Evolutionary conservation across 2,797 vertebrate genomes (phyloP).

Genomic region (Galago senegalensis): DNA sequence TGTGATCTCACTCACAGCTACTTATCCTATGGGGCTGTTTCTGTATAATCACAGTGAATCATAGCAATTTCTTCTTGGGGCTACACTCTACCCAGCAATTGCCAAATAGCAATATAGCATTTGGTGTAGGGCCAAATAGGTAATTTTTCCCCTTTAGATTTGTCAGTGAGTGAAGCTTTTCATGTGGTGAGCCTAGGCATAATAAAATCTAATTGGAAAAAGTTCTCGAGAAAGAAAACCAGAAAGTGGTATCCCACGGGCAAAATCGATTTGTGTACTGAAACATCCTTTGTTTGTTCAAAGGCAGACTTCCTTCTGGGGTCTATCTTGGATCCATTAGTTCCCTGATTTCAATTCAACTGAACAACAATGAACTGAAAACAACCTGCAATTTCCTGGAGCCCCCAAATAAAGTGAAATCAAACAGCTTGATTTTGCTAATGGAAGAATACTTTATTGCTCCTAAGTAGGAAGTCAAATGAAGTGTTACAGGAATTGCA

Average conservation of each 20-base stretch:
- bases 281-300: slow-evolving; percentile 39
- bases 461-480: slow-evolving; percentile 24
- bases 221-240: neutral
- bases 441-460: slow-evolving; percentile 36
- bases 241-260: neutral
- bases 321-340: neutral
- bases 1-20: slow-evolving; percentile 36
- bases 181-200: neutral
- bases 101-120: slow-evolving; percentile 59
- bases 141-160: slow-evolving; percentile 15
- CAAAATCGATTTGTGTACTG: slow-evolving; percentile 14
- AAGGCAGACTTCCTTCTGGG: neutral
- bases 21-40: neutral
- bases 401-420: slow-evolving; percentile 48
- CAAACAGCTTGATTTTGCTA: slow-evolving; percentile 62
- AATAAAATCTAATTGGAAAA: slow-evolving; percentile 57
- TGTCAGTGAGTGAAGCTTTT: neutral
- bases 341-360: slow-evolving; percentile 33
- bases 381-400: slow-evolving; percentile 56
- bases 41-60: slow-evolving; percentile 36
- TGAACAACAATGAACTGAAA: slow-evolving; percentile 39
- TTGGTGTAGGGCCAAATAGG: slow-evolving; percentile 9
- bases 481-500: slow-evolving; percentile 39
- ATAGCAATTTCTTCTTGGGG: neutral
- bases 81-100: neutral